A percentile compares a stretch with the other conserved stretches of the same genome.
These are phyloP conservation scores for Ostrea denselamellosa DNA, from an alignment of 1,140 invertebrate genomes.

Conservation along the genomic window DNA sequence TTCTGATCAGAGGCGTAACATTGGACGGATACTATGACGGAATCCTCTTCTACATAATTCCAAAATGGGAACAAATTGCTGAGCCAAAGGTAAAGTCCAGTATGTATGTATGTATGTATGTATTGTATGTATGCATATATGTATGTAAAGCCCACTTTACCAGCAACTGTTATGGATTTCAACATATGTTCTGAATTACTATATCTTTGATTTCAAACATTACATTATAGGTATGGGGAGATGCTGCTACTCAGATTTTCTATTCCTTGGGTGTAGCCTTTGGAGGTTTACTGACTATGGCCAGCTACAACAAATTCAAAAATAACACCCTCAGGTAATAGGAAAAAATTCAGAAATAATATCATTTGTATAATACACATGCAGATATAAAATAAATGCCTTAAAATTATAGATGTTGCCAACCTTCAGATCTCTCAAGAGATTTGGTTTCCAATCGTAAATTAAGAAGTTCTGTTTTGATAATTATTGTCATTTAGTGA, in stretches of 20 bases:
- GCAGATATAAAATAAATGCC: too few relatives aligned
- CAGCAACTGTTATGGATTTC: too few relatives aligned
- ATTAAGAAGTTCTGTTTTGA: too few relatives aligned
- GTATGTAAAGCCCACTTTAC: too few relatives aligned
- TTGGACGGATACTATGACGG: slow-evolving; percentile 85
- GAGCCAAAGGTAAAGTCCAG: slow-evolving; percentile 64
- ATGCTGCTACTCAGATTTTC: slow-evolving; percentile 98
- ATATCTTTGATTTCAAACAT: not conserved
- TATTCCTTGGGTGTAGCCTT: slow-evolving; percentile 97
- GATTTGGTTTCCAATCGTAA: too few relatives aligned
- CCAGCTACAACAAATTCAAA: slow-evolving; percentile 74
- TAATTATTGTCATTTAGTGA: too few relatives aligned
- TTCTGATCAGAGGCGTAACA: slow-evolving; percentile 80
- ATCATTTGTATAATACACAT: too few relatives aligned
- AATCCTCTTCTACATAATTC: slow-evolving; percentile 88
- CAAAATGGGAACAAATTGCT: slow-evolving; percentile 66
- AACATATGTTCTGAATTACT: too few relatives aligned
- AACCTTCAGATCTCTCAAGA: too few relatives aligned
- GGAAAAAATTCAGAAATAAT: not conserved
- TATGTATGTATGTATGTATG: too few relatives aligned
- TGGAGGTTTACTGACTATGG: slow-evolving; percentile 81
- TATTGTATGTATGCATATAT: too few relatives aligned
- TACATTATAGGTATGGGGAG: slow-evolving; percentile 90
- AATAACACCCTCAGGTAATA: slow-evolving; percentile 73
- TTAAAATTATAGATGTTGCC: too few relatives aligned